Percentiles rank a stretch among this genome's conserved stretches.
Evolutionary conservation across 2,113 vertebrate genomes (phyloP).

Genomic region (Diadophis punctatus): DNA sequence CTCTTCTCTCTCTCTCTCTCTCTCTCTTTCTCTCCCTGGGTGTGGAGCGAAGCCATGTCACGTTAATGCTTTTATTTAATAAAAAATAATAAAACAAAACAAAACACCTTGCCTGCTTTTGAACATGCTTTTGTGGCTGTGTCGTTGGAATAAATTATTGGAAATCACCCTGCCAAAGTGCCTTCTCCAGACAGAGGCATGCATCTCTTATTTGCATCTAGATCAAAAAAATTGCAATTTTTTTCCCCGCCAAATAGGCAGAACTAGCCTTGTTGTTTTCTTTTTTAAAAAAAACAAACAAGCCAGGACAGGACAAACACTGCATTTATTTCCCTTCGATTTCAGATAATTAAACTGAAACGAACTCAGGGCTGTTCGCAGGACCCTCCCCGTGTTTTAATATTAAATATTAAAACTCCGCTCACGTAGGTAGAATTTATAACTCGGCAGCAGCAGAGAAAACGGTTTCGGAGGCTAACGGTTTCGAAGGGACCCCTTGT

Average conservation of each 20-base stretch:
- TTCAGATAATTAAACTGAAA: neutral
- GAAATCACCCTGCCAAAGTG: neutral
- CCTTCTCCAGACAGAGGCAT: neutral
- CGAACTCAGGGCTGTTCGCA: neutral
- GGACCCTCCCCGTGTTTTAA: neutral
- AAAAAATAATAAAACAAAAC: neutral
- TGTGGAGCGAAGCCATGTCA: slow-evolving; percentile 57
- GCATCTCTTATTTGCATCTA: neutral
- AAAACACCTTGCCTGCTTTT: slow-evolving; percentile 22
- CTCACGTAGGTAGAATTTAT: neutral
- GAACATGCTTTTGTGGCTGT: slow-evolving; percentile 9
- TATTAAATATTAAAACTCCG: neutral
- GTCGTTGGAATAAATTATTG: slow-evolving; percentile 51
- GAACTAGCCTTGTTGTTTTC: neutral
- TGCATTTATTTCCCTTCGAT: neutral
- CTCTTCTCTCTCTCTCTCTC: slow-evolving; percentile 16
- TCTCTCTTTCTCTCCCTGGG: neutral
- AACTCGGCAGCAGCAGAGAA: neutral
- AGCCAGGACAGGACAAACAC: neutral
- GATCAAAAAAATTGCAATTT: neutral
- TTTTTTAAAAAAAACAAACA: neutral
- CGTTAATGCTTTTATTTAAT: slow-evolving; percentile 44
- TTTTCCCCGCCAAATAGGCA: neutral
- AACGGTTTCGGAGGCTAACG: neutral
- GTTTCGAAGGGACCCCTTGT: neutral